Evolutionary conservation across 1,140 invertebrate species (phyloP).

Genomic region (Sipha flava): DNA sequence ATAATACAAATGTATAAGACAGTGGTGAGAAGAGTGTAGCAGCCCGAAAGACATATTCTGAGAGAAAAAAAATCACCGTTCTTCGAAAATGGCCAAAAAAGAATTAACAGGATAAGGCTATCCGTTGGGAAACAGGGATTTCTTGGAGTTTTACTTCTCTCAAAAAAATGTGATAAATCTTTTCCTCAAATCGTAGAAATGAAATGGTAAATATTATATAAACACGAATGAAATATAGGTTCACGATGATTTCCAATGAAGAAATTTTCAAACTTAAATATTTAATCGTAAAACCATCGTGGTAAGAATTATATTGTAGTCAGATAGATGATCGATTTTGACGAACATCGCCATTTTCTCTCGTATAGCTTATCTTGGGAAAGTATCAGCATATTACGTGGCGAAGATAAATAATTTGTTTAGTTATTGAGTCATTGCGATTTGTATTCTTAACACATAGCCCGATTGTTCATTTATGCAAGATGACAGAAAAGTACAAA

Average conservation of each 20-base stretch:
- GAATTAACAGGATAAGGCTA: background rate
- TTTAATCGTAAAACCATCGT: background rate
- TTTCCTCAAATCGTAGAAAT: background rate
- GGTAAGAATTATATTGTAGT: background rate
- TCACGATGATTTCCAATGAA: no score
- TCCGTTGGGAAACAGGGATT: background rate
- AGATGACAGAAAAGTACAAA: no score
- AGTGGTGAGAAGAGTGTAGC: background rate
- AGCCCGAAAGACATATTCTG: background rate
- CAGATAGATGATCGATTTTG: background rate
- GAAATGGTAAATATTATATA: background rate
- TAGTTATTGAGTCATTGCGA: background rate
- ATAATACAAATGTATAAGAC: constrained; percentile 9
- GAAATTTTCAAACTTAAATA: background rate
- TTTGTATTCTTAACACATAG: background rate
- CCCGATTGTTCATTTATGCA: background rate
- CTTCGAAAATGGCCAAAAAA: background rate
- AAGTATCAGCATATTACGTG: background rate
- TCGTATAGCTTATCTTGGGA: background rate
- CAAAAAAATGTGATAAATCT: background rate
- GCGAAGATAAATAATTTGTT: background rate
- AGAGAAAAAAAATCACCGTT: background rate
- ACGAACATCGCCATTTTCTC: background rate
- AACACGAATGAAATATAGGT: background rate
- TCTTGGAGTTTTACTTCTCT: background rate